Percentiles rank a stretch among this genome's conserved stretches.
Conservation (phyloP, 2,113 vertebrate genomes). For the Zootoca vivipara region DNA sequence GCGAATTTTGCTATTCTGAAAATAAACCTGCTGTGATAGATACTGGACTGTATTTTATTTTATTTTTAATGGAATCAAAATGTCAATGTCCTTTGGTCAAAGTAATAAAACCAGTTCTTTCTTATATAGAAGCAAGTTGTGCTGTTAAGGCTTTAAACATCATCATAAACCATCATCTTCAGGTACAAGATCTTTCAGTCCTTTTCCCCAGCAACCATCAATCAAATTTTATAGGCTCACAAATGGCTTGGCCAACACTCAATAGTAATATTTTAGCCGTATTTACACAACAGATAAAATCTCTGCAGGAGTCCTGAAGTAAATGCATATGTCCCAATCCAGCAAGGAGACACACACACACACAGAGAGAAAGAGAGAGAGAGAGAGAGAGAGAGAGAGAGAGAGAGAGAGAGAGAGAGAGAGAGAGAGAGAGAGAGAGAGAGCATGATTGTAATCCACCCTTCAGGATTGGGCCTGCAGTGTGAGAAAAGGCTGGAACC, state of each 20-base stretch:
- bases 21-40: conserved; percentile 54
- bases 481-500: too few species aligned
- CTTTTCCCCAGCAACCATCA: conserved; percentile 54
- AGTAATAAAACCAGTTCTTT: conserved; percentile 71
- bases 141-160: conserved; percentile 70
- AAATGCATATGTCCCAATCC: conserved; percentile 7
- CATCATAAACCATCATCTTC: conserved; percentile 68
- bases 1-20: conserved; percentile 61
- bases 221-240: conserved; percentile 70
- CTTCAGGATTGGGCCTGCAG: not conserved
- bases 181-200: conserved; percentile 61
- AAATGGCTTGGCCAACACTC: conserved; percentile 65
- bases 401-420: too few species aligned
- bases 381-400: too few species aligned
- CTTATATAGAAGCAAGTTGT: conserved; percentile 66
- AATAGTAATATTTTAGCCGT: conserved; percentile 55
- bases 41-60: conserved; percentile 24
- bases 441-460: not conserved
- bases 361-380: too few species aligned
- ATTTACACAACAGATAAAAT: conserved; percentile 60
- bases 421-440: too few species aligned
- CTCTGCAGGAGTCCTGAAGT: conserved; percentile 15
- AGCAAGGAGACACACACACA: not conserved
- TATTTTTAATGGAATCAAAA: conserved; percentile 68
- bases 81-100: conserved; percentile 63